Evolutionary conservation across 2,888 invertebrate species (phyloP).

Genomic region (Ormyrus rosae): DNA sequence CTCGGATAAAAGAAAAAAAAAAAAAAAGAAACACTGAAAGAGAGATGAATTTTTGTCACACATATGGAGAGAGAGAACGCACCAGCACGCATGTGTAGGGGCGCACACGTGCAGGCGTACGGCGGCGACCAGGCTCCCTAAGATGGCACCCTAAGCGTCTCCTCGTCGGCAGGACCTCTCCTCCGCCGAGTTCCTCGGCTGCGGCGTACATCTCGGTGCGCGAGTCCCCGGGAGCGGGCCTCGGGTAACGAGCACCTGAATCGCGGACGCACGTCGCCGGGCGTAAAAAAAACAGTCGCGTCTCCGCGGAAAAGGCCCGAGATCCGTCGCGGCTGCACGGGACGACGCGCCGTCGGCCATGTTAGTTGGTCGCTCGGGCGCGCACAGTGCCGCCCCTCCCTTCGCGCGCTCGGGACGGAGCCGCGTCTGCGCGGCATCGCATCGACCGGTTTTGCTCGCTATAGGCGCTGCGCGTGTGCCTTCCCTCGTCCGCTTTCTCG

Average conservation of each 20-base stretch:
- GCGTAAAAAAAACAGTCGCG: constrained; percentile 3
- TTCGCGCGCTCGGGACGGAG: neutral
- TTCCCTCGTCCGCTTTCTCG: constrained; percentile 4
- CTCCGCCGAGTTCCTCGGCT: neutral
- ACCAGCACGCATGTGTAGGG: constrained; percentile 47
- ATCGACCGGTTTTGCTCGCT: constrained; percentile 69
- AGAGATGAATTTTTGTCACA: constrained; percentile 14
- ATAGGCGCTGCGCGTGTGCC: neutral
- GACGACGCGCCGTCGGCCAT: constrained; percentile 63
- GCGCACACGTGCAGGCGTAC: constrained; percentile 44
- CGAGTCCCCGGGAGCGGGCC: neutral
- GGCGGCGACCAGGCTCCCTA: constrained; percentile 21
- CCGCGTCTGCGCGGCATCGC: constrained; percentile 55
- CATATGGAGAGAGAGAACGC: constrained; percentile 34
- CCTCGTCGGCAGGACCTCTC: constrained; percentile 30
- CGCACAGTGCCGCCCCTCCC: constrained; percentile 29
- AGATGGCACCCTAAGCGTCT: constrained; percentile 55
- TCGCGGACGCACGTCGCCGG: constrained; percentile 54
- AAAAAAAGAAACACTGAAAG: constrained; percentile 35
- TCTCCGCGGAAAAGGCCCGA: constrained; percentile 6
- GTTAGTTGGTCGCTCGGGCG: constrained; percentile 49
- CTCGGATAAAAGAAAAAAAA: neutral
- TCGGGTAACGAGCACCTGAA: constrained; percentile 45
- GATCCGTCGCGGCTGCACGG: constrained; percentile 34
- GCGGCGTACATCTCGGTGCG: neutral